Percentiles rank a stretch among this genome's conserved stretches.
phyloP scores from a whole-genome alignment of 2,797 vertebrate genomes.

The Pseudochaenichthys georgianus region DNA sequence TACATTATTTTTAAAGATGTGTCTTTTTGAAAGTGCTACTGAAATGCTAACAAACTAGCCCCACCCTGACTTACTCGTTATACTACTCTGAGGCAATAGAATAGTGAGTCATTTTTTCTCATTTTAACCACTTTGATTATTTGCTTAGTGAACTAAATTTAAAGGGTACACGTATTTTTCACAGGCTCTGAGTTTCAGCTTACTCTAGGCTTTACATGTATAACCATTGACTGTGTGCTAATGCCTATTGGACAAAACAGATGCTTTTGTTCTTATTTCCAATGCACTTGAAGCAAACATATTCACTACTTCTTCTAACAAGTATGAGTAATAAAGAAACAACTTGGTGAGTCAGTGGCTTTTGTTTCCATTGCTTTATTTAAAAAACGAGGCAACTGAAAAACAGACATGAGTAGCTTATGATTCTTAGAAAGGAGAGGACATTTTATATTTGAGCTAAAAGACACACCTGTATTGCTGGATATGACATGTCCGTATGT shows the following conservation, averaged over 20 bases:
- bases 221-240: too few species aligned
- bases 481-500: slow-evolving; percentile 21
- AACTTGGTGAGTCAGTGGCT: not conserved
- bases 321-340: slow-evolving; percentile 22
- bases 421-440: slow-evolving; percentile 31
- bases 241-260: not conserved
- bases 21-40: too few species aligned
- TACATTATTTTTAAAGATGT: too few species aligned
- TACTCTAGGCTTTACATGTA: too few species aligned
- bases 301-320: not conserved
- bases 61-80: too few species aligned
- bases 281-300: slow-evolving; percentile 19
- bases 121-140: too few species aligned
- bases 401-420: slow-evolving; percentile 54
- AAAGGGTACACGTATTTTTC: too few species aligned
- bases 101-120: too few species aligned
- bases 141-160: too few species aligned
- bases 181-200: too few species aligned
- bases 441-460: slow-evolving; percentile 16
- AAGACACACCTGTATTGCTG: slow-evolving; percentile 22
- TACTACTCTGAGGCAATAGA: too few species aligned
- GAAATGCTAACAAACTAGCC: too few species aligned
- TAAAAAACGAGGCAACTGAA: slow-evolving; percentile 66
- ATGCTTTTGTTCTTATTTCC: not conserved
- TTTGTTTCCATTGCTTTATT: slow-evolving; percentile 74